Percentiles rank a stretch among this genome's conserved stretches.
Evolutionary conservation across 2,797 vertebrate genomes (phyloP).

Genomic region (Neoniphon sammara): DNA sequence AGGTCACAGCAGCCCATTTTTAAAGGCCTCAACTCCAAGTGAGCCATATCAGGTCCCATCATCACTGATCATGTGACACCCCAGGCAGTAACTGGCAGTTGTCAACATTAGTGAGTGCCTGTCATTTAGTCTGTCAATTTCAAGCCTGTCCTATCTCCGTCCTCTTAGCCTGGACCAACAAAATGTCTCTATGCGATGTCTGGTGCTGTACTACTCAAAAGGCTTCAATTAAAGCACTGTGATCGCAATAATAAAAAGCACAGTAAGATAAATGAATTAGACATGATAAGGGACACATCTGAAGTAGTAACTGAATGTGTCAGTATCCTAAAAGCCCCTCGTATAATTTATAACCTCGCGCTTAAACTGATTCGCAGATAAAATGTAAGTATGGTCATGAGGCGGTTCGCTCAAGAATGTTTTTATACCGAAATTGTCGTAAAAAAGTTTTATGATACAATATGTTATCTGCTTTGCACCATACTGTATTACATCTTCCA

Average conservation of each 20-base stretch:
- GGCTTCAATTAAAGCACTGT: constrained; percentile 36
- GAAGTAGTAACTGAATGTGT: constrained; percentile 17
- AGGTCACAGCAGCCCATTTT: constrained; percentile 76
- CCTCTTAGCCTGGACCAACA: constrained; percentile 56
- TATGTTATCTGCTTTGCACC: constrained; percentile 51
- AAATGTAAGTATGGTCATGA: constrained; percentile 26
- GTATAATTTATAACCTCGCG: constrained; percentile 11
- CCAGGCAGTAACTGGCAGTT: constrained; percentile 72
- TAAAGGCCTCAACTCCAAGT: constrained; percentile 67
- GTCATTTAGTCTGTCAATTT: constrained; percentile 75
- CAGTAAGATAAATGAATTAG: constrained; percentile 30
- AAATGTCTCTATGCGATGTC: constrained; percentile 33
- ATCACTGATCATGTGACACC: constrained; percentile 77
- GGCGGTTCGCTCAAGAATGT: constrained; percentile 14
- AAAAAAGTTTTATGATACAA: constrained; percentile 51
- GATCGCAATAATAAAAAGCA: constrained; percentile 41
- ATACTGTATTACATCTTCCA: constrained; percentile 54
- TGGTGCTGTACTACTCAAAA: constrained; percentile 12
- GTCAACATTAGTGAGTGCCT: constrained; percentile 76
- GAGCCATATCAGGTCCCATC: constrained; percentile 76
- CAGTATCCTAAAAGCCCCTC: not conserved
- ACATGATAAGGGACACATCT: constrained; percentile 40
- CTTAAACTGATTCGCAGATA: constrained; percentile 31
- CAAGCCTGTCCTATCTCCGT: constrained; percentile 47
- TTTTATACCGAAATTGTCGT: constrained; percentile 1